Conservation (phyloP, 2,888 invertebrate genomes). For the Drosophila neonasuta region DNA sequence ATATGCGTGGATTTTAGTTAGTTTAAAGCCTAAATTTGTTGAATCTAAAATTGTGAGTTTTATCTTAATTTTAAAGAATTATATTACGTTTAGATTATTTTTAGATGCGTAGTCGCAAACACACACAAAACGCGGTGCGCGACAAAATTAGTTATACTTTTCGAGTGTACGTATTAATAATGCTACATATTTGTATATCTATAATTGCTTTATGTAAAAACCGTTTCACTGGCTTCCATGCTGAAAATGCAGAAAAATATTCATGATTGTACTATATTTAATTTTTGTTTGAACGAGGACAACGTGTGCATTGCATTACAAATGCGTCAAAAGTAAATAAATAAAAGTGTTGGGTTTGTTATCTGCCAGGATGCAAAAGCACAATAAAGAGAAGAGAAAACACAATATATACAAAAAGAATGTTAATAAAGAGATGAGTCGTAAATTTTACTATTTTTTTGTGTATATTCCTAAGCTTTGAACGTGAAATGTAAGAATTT, state of each 20-base stretch:
- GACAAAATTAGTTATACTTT: constrained; percentile 52
- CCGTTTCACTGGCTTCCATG: constrained; percentile 67
- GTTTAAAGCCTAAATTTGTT: constrained; percentile 56
- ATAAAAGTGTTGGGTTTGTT: constrained; percentile 46
- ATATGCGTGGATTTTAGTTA: constrained; percentile 52
- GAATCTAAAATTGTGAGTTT: constrained; percentile 68
- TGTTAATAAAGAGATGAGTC: constrained; percentile 7
- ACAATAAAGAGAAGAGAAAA: constrained; percentile 18
- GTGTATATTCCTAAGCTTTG: constrained; percentile 63
- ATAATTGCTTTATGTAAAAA: constrained; percentile 63
- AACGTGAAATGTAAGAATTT: constrained; percentile 67
- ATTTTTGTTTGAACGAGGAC: constrained; percentile 54
- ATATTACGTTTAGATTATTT: constrained; percentile 40
- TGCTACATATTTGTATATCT: constrained; percentile 16
- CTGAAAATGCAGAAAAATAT: constrained; percentile 58
- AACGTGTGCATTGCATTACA: constrained; percentile 71
- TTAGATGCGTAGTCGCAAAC: constrained; percentile 25
- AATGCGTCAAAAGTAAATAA: constrained; percentile 47
- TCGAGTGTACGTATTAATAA: constrained; percentile 49
- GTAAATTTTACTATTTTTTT: constrained; percentile 43
- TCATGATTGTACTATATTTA: constrained; percentile 49
- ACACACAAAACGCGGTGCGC: constrained; percentile 4
- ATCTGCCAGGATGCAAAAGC: constrained; percentile 16
- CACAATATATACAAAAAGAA: constrained; percentile 9
- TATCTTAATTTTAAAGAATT: constrained; percentile 51